A percentile compares a stretch with the other conserved stretches of the same genome.
These are phyloP conservation scores for Xyrauchen texanus DNA, from an alignment of 2,113 vertebrate species.

Conservation along the genomic window DNA sequence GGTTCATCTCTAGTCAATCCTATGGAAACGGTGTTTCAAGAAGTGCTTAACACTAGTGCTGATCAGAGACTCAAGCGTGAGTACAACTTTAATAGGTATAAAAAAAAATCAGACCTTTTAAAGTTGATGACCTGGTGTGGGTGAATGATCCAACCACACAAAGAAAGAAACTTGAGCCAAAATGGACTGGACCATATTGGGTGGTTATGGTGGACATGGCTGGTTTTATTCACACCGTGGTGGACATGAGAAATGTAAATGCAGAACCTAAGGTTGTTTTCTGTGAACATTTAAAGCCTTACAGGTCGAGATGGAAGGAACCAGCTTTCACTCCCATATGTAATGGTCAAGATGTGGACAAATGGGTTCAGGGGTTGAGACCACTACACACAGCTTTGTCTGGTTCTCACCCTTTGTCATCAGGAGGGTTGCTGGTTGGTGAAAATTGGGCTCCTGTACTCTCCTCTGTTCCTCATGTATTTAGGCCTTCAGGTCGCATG, in stretches of 20 bases:
- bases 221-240: background rate
- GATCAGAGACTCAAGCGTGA: background rate
- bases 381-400: too few relatives aligned
- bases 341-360: background rate
- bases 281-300: background rate
- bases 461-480: too few relatives aligned
- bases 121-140: background rate
- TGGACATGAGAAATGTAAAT: background rate
- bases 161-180: background rate
- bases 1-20: background rate
- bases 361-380: too few relatives aligned
- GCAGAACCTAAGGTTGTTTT: background rate
- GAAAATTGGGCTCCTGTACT: too few relatives aligned
- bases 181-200: background rate
- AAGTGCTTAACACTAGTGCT: background rate
- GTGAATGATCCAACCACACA: slow-evolving; percentile 9
- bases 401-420: too few relatives aligned
- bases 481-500: too few relatives aligned
- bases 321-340: background rate
- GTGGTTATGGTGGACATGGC: background rate
- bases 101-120: background rate
- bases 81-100: background rate
- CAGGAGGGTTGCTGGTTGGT: too few relatives aligned
- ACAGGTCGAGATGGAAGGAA: background rate
- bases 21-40: background rate